Base-by-base conservation (phyloP, 1,140 invertebrate genomes). In the Manduca sexta region DNA sequence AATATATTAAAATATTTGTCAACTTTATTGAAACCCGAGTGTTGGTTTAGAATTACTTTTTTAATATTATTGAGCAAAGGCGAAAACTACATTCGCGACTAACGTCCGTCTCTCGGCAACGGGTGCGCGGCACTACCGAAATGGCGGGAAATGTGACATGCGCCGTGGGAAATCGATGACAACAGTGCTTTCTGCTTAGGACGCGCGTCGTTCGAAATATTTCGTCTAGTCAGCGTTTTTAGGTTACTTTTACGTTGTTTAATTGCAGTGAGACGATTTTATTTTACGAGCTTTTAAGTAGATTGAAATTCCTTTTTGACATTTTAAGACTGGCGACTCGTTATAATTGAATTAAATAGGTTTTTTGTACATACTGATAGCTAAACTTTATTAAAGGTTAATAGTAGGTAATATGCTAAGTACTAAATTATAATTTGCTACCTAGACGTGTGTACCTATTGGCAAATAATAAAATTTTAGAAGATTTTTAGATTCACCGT, bases 121-220 rank as follows among this genome's bases (percentile, higher is more conserved):
- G 59, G 58, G 53, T 43, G 54, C 69, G 68, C 62, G 67, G 50
- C 41, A 78, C 73, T 77, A 64, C 33, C 52, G 61, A 65, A 70
- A 75, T 69, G 70, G 74, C 76, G 73, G 72, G 75, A 82, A 78
- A 64, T 50, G 35, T 64, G 71, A 73, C 79, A 80, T 83, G 79
- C 79, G 79, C 79, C 66, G 58, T 77, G 56, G 57, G 75, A 83
- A 83, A 83, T 83, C 79, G 73, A 83, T 83, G 76, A 45, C 37
- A 39, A 17, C 18, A 15, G 37, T 3, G 12, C 14, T 17, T 39
- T 17, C 15, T 11, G 15, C 15, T 6, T 39, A 17, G 15, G 37
- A 39, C 18, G 37, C 66, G 65, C 43, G 47, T 15, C 47, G 35
- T 69, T 74, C 59, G 48, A 73, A 74, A 49, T 58, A n/a, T 54